phyloP scores from a whole-genome alignment of 2,888 invertebrate species.

The Dyspetes luteomarginatus region DNA sequence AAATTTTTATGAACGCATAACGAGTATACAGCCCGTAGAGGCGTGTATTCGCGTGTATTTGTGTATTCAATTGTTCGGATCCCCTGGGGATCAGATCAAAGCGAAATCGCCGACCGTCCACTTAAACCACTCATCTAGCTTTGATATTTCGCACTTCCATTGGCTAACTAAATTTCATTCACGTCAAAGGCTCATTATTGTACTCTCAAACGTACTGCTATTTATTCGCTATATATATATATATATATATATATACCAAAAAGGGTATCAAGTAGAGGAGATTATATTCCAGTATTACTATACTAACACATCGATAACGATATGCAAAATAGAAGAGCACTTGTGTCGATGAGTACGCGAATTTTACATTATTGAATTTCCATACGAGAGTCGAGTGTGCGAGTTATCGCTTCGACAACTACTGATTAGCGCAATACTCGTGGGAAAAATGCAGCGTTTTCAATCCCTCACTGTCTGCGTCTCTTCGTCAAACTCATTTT shows the following conservation, averaged over 20 bases:
- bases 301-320: neutral
- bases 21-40: too few relatives aligned
- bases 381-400: slow-evolving; percentile 1
- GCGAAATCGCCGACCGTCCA: neutral
- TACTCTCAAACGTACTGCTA: too few relatives aligned
- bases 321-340: slow-evolving; percentile 38
- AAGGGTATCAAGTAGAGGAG: too few relatives aligned
- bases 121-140: neutral
- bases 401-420: slow-evolving; percentile 41
- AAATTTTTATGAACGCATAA: slow-evolving; percentile 23
- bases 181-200: neutral
- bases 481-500: neutral
- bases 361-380: slow-evolving; percentile 42
- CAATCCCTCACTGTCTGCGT: slow-evolving; percentile 27
- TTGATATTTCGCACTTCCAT: neutral
- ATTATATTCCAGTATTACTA: slow-evolving; percentile 20
- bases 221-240: neutral
- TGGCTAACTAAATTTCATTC: neutral
- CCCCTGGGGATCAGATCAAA: slow-evolving; percentile 35
- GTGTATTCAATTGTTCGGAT: slow-evolving; percentile 11
- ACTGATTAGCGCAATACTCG: slow-evolving; percentile 19
- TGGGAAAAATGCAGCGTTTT: slow-evolving; percentile 25
- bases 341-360: slow-evolving; percentile 32
- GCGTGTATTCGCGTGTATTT: too few relatives aligned
- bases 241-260: too few relatives aligned